These are phyloP conservation scores for Hestina assimilis DNA, from an alignment of 1,140 invertebrate species.

Conservation along the genomic window DNA sequence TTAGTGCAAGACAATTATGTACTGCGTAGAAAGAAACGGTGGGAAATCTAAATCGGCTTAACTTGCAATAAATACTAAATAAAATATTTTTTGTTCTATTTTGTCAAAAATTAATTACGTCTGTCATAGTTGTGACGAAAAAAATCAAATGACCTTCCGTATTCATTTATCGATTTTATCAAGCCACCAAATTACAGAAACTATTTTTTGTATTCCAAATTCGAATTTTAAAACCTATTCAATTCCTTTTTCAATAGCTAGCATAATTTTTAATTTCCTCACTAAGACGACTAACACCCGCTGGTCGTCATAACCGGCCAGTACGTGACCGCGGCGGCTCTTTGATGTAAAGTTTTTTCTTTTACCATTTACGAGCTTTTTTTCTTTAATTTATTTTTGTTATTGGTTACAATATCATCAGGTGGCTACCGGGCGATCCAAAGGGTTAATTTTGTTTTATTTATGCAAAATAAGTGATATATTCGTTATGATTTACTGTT, in stretches of 20 bases:
- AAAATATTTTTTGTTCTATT: too few species aligned
- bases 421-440: slow-evolving; percentile 68
- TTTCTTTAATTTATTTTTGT: slow-evolving; percentile 64
- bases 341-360: slow-evolving; percentile 68
- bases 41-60: too few species aligned
- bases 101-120: too few species aligned
- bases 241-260: slow-evolving; percentile 48
- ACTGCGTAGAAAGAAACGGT: too few species aligned
- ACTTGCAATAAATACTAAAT: too few species aligned
- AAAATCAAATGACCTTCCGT: too few species aligned
- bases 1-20: too few species aligned
- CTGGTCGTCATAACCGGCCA: slow-evolving; percentile 66
- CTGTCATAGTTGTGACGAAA: too few species aligned
- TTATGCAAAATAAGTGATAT: slow-evolving; percentile 72
- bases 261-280: slow-evolving; percentile 62
- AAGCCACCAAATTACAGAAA: too few species aligned
- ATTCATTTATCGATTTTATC: too few species aligned
- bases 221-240: slow-evolving; percentile 28
- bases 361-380: slow-evolving; percentile 53
- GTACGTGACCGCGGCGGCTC: slow-evolving; percentile 67
- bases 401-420: slow-evolving; percentile 69
- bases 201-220: background rate
- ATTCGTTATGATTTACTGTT: slow-evolving; percentile 61
- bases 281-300: slow-evolving; percentile 51
- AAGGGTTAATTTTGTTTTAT: slow-evolving; percentile 73